phyloP scores from a whole-genome alignment of 2,888 invertebrate species.

The Cactoblastis cactorum region DNA sequence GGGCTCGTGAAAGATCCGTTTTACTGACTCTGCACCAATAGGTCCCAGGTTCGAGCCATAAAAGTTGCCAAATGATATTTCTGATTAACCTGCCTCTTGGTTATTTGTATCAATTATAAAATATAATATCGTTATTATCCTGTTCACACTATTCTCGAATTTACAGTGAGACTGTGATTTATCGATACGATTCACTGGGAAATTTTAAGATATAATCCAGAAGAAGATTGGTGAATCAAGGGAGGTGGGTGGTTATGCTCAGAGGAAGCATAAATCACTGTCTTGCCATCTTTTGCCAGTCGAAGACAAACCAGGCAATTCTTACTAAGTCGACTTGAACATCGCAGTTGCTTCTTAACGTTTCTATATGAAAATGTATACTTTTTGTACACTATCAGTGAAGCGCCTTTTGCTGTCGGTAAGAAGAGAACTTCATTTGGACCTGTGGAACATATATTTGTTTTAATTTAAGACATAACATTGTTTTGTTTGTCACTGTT shows the following conservation, averaged over 20 bases:
- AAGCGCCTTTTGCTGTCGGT: constrained; percentile 12
- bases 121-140: too few relatives aligned
- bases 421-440: constrained; percentile 13
- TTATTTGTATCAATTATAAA: too few relatives aligned
- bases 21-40: too few relatives aligned
- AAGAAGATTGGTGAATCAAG: constrained; percentile 20
- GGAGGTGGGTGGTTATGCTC: constrained; percentile 34
- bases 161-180: background rate
- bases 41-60: too few relatives aligned
- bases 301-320: constrained; percentile 31
- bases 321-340: constrained; percentile 31
- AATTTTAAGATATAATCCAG: constrained; percentile 25
- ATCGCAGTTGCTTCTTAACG: constrained; percentile 30
- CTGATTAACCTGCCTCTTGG: too few relatives aligned
- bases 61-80: too few relatives aligned
- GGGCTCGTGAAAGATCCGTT: too few relatives aligned
- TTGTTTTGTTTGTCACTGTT: too few relatives aligned
- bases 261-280: constrained; percentile 6
- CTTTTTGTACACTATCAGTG: constrained; percentile 26
- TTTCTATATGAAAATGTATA: constrained; percentile 29
- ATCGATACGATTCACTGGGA: background rate
- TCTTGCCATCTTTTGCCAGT: constrained; percentile 12
- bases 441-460: constrained; percentile 1
- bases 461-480: too few relatives aligned
- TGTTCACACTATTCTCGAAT: too few relatives aligned